Percentiles rank a stretch among this genome's conserved stretches.
phyloP scores from a whole-genome alignment of 2,888 invertebrate species.

The Hoplodrina ambigua region DNA sequence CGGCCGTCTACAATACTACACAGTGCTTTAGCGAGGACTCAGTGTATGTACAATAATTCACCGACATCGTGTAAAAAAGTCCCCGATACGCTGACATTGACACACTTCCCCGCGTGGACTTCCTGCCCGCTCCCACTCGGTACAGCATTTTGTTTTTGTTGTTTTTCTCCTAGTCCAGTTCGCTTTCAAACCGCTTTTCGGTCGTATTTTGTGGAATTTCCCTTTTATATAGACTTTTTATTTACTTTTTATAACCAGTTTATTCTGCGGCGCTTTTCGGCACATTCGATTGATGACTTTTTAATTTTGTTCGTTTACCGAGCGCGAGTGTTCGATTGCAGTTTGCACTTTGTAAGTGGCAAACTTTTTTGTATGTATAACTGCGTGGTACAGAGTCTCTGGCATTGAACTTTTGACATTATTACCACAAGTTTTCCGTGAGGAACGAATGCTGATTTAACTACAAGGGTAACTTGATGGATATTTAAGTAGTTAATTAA shows the following conservation, averaged over 20 bases:
- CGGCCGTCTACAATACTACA: slow-evolving; percentile 50
- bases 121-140: slow-evolving; percentile 75
- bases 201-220: slow-evolving; percentile 71
- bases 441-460: slow-evolving; percentile 28
- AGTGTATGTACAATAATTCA: slow-evolving; percentile 65
- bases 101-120: slow-evolving; percentile 81
- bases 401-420: slow-evolving; percentile 64
- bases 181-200: slow-evolving; percentile 75
- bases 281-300: slow-evolving; percentile 63
- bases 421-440: slow-evolving; percentile 54
- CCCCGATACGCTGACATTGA: slow-evolving; percentile 85
- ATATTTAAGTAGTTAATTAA: slow-evolving; percentile 39
- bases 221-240: slow-evolving; percentile 64
- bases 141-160: slow-evolving; percentile 75
- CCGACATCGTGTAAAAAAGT: slow-evolving; percentile 70
- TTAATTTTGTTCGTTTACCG: slow-evolving; percentile 61
- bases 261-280: slow-evolving; percentile 67
- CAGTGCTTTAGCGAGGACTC: slow-evolving; percentile 52
- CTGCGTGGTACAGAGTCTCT: slow-evolving; percentile 31
- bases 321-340: slow-evolving; percentile 55
- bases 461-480: slow-evolving; percentile 28
- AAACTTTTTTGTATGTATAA: slow-evolving; percentile 50
- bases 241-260: slow-evolving; percentile 71
- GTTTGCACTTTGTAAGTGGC: slow-evolving; percentile 60
- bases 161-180: slow-evolving; percentile 72